Evolutionary conservation across 1,140 invertebrate species (phyloP), one percentile per base, ranked within the genome.

Genomic region (Drosophila kikkawai): DNA sequence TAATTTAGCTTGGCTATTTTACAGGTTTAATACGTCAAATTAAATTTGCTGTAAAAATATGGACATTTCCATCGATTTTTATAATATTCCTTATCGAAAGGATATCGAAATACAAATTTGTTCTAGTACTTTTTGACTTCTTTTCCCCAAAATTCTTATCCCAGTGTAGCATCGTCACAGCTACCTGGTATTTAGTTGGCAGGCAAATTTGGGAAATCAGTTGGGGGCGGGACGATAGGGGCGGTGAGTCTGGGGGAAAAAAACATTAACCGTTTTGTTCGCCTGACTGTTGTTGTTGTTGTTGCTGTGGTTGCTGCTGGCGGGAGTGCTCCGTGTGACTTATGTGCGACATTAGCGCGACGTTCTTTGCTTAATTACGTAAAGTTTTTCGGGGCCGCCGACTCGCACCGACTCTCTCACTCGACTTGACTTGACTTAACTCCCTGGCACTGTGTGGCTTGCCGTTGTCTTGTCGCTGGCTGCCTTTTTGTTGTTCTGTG

Each of bases 331-430:
- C 81, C 79, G 86, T 90, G 85, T 90, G 85, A 90, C 85, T 90
- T 90, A 90, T 90, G 85, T 90, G 86, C 85, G 86, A 82, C 85
- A 90, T 90, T 85, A 90, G 85, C 69, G 81, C 86, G 73, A 90
- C 81, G 85, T 90, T 90, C 85, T 90, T 90, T 82, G 85, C 85
- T 90, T 90, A 90, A 90, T 90, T 90, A 90, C 85, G 85, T 90
- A 85, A 90, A 90, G 71, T 86, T 90, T 88, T 77, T 83, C 60
- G 61, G 63, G 57, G 58, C 59, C 71, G 57, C 48, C 36, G 56
- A 29, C 26, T 55, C 41, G 63, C 60, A 55, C 64, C 55, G 51
- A 60, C 55, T 59, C 55, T 59, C 53, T 65, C 60, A 34, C 50
- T 51, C 17, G 48, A 17, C 63, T 56, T 60, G 57, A 53, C 32